A percentile compares a stretch with the other conserved stretches of the same genome.
phyloP scores from a whole-genome alignment of 2,113 vertebrate species.

The Macquaria ambigua region DNA sequence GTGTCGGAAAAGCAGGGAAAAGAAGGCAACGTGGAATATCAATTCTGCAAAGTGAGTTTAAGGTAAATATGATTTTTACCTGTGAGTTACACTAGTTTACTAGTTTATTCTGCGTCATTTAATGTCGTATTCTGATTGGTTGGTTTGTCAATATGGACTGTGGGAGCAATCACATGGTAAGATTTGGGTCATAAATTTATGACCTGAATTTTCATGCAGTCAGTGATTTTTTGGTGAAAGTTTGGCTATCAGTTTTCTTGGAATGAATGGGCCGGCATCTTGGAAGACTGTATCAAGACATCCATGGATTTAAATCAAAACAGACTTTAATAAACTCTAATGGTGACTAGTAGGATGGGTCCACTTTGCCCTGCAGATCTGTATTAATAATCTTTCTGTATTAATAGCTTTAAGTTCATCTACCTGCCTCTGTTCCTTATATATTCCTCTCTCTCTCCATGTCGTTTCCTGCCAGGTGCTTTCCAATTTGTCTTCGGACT shows the following conservation, averaged over 20 bases:
- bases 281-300: neutral
- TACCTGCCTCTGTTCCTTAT: neutral
- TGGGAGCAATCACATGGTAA: neutral
- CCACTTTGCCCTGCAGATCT: neutral
- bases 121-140: neutral
- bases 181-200: neutral
- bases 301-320: neutral
- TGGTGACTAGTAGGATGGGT: neutral
- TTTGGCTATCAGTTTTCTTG: neutral
- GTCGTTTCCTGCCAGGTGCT: constrained; percentile 73
- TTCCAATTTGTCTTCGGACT: constrained; percentile 86
- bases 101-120: neutral
- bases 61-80: no score
- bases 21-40: no score
- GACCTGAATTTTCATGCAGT: neutral
- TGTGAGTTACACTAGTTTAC: neutral
- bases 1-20: no score
- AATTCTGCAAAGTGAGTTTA: neutral
- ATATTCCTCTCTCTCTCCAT: neutral
- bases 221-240: neutral
- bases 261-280: neutral
- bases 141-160: neutral
- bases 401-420: constrained; percentile 4
- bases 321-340: neutral
- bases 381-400: neutral